Evolutionary conservation across 1,140 invertebrate genomes (phyloP), one percentile per base, ranked within the genome.

Genomic region (Diabrotica undecimpunctata): DNA sequence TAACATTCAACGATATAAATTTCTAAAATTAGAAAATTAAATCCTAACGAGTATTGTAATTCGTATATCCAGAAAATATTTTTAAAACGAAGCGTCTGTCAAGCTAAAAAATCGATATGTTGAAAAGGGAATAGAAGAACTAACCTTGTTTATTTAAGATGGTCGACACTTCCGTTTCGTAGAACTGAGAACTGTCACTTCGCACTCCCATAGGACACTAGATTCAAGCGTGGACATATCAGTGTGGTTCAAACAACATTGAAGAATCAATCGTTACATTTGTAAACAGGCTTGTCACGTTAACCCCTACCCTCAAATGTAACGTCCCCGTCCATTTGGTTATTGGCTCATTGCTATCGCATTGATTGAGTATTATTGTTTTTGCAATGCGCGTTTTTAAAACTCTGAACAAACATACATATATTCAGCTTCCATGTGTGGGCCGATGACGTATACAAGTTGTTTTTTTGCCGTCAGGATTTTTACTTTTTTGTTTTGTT

Each of bases 291-390:
- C 75, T 78, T 79, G 77, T 79, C 77, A 78, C 75, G 73, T 74
- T 72, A 73, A 71, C 75, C 72, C 75, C 74, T 74, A 69, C 74
- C 74, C 69, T 67, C 62, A 58, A 65, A 60, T 72, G 74, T 74
- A 72, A 72, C 75, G 73, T 75, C 75, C 75, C 73, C 76, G 74
- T 77, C 73, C 77, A 79, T 79, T 78, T 79, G 77, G 77, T 79
- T 79, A 79, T 79, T 79, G 77, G 77, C 77, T 79, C 77, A 79
- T 77, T 77, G 75, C 77, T 76, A 78, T 78, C 77, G 41, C 41
- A 77, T 78, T 79, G 77, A 79, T 79, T 79, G 77, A 79, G 76
- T 79, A 79, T 79, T 78, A 79, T 79, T 79, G 75, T 79, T 79
- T 46, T 79, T 79, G 77, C 74, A 77, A 77, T 79, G 77, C 77